These are phyloP conservation scores for Graptemys geographica DNA, from an alignment of 2,797 vertebrate genomes.

Conservation along the genomic window DNA sequence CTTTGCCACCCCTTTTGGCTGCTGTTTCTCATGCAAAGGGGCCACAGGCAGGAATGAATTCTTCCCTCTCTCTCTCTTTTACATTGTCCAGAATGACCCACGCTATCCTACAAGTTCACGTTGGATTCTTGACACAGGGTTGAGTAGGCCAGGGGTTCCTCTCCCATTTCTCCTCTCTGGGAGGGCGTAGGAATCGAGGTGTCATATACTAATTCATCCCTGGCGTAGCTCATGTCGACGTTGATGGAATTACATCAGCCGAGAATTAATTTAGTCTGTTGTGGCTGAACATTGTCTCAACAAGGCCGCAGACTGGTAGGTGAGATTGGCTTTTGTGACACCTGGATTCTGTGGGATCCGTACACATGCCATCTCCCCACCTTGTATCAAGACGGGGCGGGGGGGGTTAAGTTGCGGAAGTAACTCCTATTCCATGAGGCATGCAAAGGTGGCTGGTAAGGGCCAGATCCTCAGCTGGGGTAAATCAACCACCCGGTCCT, in stretches of 20 bases:
- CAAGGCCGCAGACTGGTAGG: neutral
- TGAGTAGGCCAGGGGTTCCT: neutral
- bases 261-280: neutral
- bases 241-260: neutral
- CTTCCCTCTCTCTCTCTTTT: neutral
- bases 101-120: neutral
- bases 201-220: neutral
- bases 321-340: neutral
- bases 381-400: neutral
- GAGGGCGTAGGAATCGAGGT: neutral
- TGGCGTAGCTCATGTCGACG: neutral
- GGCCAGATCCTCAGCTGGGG: neutral
- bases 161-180: neutral
- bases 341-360: neutral
- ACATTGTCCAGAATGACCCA: neutral
- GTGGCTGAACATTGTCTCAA: neutral
- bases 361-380: neutral
- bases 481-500: neutral
- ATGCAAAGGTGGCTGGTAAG: neutral
- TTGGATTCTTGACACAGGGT: neutral
- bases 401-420: neutral
- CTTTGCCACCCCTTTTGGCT: neutral
- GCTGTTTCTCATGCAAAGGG: neutral
- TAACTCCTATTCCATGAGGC: neutral
- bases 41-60: neutral